phyloP scores from a whole-genome alignment of 2,113 vertebrate species.

The Colistium nudipinnis region DNA sequence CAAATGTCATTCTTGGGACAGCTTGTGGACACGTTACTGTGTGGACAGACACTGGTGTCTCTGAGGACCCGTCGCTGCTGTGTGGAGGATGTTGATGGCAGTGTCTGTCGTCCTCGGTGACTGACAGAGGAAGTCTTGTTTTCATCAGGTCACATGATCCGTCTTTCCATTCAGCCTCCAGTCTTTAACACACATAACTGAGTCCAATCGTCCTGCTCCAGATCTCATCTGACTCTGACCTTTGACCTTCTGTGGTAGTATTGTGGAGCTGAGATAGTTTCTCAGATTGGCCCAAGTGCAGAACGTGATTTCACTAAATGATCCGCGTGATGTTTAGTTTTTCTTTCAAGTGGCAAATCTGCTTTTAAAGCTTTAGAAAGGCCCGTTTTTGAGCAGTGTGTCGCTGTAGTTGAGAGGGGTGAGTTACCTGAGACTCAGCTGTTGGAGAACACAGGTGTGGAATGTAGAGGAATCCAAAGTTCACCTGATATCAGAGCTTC shows the following conservation, averaged over 20 bases:
- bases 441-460: background rate
- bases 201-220: background rate
- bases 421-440: too few species aligned
- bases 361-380: too few species aligned
- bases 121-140: slow-evolving; percentile 21
- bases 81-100: too few species aligned
- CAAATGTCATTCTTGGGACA: too few species aligned
- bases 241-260: slow-evolving; percentile 2
- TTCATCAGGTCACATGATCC: slow-evolving; percentile 46
- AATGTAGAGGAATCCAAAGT: slow-evolving; percentile 10
- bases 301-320: too few species aligned
- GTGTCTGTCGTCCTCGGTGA: background rate
- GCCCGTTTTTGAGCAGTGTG: too few species aligned
- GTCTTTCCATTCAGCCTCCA: background rate
- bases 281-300: background rate
- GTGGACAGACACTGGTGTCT: too few species aligned
- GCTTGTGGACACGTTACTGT: too few species aligned
- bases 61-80: too few species aligned
- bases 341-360: too few species aligned
- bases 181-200: background rate
- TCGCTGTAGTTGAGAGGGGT: too few species aligned
- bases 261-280: background rate
- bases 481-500: background rate
- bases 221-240: background rate
- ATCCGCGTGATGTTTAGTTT: too few species aligned